Evolutionary conservation across 1,140 invertebrate species (phyloP).

Genomic region (Lasaia peninsularis): DNA sequence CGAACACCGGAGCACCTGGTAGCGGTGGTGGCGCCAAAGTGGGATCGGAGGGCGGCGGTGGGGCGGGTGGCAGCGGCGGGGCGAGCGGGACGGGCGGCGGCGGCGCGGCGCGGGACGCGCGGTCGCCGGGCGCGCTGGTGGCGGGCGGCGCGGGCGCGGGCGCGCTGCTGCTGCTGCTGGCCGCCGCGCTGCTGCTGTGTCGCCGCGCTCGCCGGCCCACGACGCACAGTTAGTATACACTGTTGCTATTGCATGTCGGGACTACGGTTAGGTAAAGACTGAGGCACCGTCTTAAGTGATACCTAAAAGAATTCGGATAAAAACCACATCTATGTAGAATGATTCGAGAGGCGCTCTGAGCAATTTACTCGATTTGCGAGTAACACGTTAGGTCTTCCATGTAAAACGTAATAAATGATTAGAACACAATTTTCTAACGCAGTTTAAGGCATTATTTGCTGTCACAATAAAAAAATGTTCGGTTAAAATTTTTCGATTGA

Average conservation of each 20-base stretch:
- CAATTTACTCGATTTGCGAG: too few relatives aligned
- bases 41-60: constrained; percentile 43
- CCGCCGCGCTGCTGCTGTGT: constrained; percentile 48
- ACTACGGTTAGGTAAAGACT: too few relatives aligned
- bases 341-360: too few relatives aligned
- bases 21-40: constrained; percentile 23
- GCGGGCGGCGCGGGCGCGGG: constrained; percentile 51
- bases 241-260: background rate
- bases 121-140: constrained; percentile 17
- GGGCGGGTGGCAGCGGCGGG: constrained; percentile 30
- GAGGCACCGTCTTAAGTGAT: too few relatives aligned
- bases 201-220: constrained; percentile 41
- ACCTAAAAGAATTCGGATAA: too few relatives aligned
- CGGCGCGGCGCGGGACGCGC: constrained; percentile 29
- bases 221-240: constrained; percentile 34
- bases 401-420: too few relatives aligned
- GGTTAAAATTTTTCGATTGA: too few relatives aligned
- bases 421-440: too few relatives aligned
- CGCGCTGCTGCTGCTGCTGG: constrained; percentile 44
- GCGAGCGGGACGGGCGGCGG: constrained; percentile 44
- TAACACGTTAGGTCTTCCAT: too few relatives aligned
- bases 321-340: too few relatives aligned
- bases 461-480: too few relatives aligned
- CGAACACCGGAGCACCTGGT: background rate
- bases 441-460: too few relatives aligned